These are phyloP conservation scores for Furnarius figulus DNA, from an alignment of 2,113 vertebrate genomes.

Conservation along the genomic window DNA sequence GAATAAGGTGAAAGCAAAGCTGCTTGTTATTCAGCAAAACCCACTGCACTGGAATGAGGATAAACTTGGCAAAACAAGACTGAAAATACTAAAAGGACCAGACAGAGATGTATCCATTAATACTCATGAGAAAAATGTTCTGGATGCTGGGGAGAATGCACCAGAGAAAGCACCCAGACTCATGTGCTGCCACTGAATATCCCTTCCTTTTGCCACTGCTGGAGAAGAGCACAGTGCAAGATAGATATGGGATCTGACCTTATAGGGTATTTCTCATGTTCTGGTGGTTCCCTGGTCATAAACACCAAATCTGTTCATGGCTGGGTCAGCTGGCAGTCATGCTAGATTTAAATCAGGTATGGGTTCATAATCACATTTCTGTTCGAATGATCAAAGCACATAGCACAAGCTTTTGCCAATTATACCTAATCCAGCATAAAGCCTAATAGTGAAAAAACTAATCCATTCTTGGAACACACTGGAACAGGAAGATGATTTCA, in stretches of 20 bases:
- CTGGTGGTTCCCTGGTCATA: background rate
- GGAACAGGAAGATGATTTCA: background rate
- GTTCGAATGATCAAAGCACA: background rate
- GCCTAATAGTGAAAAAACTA: background rate
- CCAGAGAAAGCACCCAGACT: background rate
- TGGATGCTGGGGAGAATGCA: background rate
- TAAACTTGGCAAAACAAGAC: background rate
- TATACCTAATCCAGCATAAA: background rate
- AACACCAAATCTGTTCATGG: background rate
- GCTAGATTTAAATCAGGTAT: background rate
- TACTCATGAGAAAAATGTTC: background rate
- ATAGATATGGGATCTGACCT: background rate
- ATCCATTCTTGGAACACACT: background rate
- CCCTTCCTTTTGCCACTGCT: background rate
- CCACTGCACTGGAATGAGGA: background rate
- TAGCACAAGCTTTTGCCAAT: background rate
- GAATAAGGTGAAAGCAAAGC: background rate
- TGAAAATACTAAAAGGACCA: background rate
- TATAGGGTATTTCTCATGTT: background rate
- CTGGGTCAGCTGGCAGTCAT: background rate
- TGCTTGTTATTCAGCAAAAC: background rate
- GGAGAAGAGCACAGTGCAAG: background rate
- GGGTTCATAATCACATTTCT: background rate
- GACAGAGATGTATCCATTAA: background rate
- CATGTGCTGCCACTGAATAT: background rate